phyloP scores from a whole-genome alignment of 1,140 invertebrate genomes.

The Tigriopus japonicus region DNA sequence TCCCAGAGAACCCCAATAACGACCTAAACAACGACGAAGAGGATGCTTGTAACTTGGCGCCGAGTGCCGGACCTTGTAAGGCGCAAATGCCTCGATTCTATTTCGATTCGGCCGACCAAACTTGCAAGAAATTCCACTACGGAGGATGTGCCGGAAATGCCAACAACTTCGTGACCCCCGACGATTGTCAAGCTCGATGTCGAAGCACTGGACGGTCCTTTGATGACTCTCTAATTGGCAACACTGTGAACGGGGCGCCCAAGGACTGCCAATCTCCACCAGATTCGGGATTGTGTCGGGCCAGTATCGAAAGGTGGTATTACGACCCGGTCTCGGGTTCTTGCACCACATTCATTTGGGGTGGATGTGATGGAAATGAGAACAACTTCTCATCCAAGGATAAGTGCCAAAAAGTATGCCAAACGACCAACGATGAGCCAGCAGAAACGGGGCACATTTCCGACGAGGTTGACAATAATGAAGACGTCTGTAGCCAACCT shows the following conservation, averaged over 20 bases:
- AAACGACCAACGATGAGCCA: not conserved
- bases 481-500: constrained; percentile 44
- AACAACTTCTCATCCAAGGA: constrained; percentile 53
- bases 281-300: constrained; percentile 51
- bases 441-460: not conserved
- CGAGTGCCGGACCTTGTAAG: constrained; percentile 51
- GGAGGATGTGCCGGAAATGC: constrained; percentile 67
- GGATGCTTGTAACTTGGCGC: constrained; percentile 23
- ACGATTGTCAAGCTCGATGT: constrained; percentile 46
- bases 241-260: not conserved
- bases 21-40: not conserved
- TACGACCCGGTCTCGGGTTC: constrained; percentile 48
- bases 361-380: constrained; percentile 56
- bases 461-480: constrained; percentile 10
- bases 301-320: constrained; percentile 62
- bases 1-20: no score
- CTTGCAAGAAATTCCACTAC: constrained; percentile 63
- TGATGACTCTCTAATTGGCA: no score
- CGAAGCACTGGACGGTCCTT: not conserved
- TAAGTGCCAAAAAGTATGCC: constrained; percentile 48
- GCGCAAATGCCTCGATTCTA: constrained; percentile 62
- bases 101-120: constrained; percentile 46
- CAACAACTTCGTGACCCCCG: constrained; percentile 59
- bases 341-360: constrained; percentile 58
- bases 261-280: constrained; percentile 49